These are phyloP conservation scores for Drosophila repletoides DNA, from an alignment of 1,140 invertebrate species.

Conservation along the genomic window DNA sequence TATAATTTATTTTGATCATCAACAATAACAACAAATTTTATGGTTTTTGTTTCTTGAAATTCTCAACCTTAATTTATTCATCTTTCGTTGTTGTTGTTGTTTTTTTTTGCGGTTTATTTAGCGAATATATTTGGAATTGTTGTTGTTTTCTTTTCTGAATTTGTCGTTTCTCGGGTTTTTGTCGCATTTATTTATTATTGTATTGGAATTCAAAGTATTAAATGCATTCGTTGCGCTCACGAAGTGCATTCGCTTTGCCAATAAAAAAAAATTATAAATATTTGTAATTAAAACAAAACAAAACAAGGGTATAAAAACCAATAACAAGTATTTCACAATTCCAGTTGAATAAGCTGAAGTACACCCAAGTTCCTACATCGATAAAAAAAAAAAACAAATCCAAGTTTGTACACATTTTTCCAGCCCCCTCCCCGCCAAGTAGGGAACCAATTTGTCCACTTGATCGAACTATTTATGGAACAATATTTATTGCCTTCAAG, in stretches of 20 bases:
- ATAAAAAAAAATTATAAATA: slow-evolving; percentile 17
- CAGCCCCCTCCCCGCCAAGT: no score
- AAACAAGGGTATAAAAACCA: no score
- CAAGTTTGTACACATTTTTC: background rate
- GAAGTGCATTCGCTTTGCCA: slow-evolving; percentile 2
- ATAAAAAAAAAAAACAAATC: slow-evolving; percentile 7
- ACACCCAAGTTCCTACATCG: background rate
- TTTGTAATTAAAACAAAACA: no score
- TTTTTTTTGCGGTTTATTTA: slow-evolving; percentile 17
- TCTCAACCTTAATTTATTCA: slow-evolving; percentile 8
- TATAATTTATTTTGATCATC: no score
- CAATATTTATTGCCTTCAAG: slow-evolving; percentile 19
- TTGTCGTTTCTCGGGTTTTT: slow-evolving; percentile 5
- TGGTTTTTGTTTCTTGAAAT: background rate
- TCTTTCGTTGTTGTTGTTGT: slow-evolving; percentile 19
- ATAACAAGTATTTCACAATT: slow-evolving; percentile 12
- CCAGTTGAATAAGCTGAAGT: slow-evolving; percentile 6
- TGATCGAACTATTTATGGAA: slow-evolving; percentile 11
- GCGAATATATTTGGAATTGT: slow-evolving; percentile 4
- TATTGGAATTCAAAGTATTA: slow-evolving; percentile 9
- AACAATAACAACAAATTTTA: no score
- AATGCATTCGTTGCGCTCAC: slow-evolving; percentile 11
- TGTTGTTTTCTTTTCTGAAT: slow-evolving; percentile 1
- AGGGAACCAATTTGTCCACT: no score
- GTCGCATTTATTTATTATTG: background rate